Base-by-base conservation (phyloP, 2,797 vertebrate genomes). In the Coregonus sp. region DNA sequence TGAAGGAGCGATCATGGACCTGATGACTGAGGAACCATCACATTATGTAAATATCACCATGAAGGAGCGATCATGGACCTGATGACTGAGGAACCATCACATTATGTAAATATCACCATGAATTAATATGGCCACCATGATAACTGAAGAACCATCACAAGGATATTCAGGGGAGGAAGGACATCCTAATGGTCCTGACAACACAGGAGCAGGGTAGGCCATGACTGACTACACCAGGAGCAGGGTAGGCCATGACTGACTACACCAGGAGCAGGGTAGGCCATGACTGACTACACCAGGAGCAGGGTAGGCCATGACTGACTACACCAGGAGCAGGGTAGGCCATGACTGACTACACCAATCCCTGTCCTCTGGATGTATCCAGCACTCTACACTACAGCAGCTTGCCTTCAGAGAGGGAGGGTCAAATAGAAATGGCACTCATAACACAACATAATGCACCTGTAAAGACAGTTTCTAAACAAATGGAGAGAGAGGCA, bases 31-130 rank as follows among this genome's bases (percentile, higher is more conserved):
- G 16, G 12, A 3, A 71, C 2, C 33, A 35, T 35, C 33, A 59
- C 75, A 78, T 75, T 3, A 5, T 86, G 81, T 79, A 81, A 75
- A 84, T 85, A 79, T 83, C 75, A 73, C 65, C 33, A 59, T 59
- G 54, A n/a, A n/a, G n/a, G n/a, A n/a, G n/a, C n/a, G n/a, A n/a
- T n/a, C n/a, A n/a, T n/a, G n/a, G 31, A 31, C 31, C 31, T 31
- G 31, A 5, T 6, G 18, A n/a, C n/a, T 0, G 56, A n/a, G 54
- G 54, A 56, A 59, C n/a, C 15, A 5, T 59, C 56, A 1, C 18
- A 9, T 40, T 11, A 7, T 25, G n/a, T 61, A n/a, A 31, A 31
- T 31, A 31, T 31, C 31, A 33, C 31, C 31, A 59, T 78, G 71
- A 77, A 71, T 70, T 33, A 33, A 33, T 33, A 33, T 33, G 31